Conservation (phyloP, 2,113 vertebrate species). For the Pristiophorus japonicus region DNA sequence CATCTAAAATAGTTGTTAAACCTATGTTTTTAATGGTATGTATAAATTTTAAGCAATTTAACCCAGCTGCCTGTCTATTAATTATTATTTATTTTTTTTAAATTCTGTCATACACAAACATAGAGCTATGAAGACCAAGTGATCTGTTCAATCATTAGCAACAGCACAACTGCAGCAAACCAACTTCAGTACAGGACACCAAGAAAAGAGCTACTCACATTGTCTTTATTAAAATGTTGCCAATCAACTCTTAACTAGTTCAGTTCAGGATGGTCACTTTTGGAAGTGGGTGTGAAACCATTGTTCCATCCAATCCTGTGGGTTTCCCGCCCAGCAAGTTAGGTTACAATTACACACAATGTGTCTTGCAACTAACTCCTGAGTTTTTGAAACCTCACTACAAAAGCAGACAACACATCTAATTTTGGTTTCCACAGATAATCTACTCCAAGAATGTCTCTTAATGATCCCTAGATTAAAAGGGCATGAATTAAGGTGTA, state of each 20-base stretch:
- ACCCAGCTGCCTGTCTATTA: not conserved
- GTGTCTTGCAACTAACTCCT: not conserved
- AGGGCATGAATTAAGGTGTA: not conserved
- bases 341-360: not conserved
- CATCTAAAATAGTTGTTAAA: not conserved
- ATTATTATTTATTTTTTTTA: not conserved
- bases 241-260: not conserved
- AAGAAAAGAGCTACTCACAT: not conserved
- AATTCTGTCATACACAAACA: not conserved
- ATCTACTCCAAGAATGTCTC: not conserved
- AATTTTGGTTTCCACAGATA: not conserved
- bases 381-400: not conserved
- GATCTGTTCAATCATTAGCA: not conserved
- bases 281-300: not conserved
- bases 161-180: not conserved
- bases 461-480: not conserved
- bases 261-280: not conserved
- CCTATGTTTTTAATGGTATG: not conserved
- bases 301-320: not conserved
- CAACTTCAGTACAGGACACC: not conserved
- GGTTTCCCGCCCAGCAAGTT: not conserved
- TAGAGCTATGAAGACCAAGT: not conserved
- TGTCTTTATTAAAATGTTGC: not conserved
- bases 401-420: not conserved
- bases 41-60: not conserved